These are phyloP conservation scores for Esperia sulphurella DNA, from an alignment of 2,888 invertebrate species.

Conservation along the genomic window DNA sequence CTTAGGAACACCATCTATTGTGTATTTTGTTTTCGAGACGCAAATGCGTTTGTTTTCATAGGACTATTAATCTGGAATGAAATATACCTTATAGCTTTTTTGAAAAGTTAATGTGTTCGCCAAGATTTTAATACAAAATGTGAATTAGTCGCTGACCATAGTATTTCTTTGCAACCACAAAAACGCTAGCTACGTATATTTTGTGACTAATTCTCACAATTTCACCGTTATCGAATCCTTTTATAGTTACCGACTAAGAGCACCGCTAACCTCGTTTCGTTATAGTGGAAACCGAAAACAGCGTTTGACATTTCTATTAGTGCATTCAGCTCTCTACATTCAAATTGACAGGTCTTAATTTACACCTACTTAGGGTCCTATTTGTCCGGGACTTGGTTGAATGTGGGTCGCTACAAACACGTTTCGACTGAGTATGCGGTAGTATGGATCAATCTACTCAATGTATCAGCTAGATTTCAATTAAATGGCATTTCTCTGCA, in stretches of 20 bases:
- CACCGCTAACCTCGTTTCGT: neutral
- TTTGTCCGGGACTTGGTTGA: neutral
- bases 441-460: neutral
- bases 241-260: neutral
- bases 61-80: too few species aligned
- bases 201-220: too few species aligned
- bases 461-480: neutral
- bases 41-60: too few species aligned
- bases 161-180: too few species aligned
- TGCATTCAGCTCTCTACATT: slow-evolving; percentile 1
- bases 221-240: too few species aligned
- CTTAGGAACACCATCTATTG: too few species aligned
- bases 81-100: too few species aligned
- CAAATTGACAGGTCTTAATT: neutral
- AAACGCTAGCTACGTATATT: too few species aligned
- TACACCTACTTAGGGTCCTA: neutral
- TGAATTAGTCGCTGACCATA: too few species aligned
- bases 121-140: too few species aligned
- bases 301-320: neutral
- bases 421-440: neutral
- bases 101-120: too few species aligned
- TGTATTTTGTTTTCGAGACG: too few species aligned
- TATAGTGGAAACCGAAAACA: neutral
- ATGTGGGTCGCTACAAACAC: slow-evolving; percentile 1
- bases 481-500: neutral